Evolutionary conservation across 2,888 invertebrate species (phyloP).

Genomic region (Drosophila neutralis): DNA sequence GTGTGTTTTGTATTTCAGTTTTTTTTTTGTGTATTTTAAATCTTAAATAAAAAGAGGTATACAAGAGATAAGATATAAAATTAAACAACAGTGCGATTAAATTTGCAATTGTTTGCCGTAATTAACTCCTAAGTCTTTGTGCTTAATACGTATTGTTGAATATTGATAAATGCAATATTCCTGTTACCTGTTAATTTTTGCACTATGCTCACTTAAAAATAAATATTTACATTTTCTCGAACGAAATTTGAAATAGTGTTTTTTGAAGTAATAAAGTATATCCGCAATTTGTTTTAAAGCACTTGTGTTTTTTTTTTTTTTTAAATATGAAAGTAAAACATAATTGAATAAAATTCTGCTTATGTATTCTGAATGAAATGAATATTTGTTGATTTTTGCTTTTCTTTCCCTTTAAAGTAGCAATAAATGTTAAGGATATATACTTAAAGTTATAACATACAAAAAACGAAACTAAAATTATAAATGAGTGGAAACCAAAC

Average conservation of each 20-base stretch:
- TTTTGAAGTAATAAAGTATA: slow-evolving; percentile 23
- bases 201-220: slow-evolving; percentile 16
- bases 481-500: slow-evolving; percentile 15
- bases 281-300: slow-evolving; percentile 10
- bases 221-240: slow-evolving; percentile 21
- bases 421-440: slow-evolving; percentile 1
- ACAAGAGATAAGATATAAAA: slow-evolving; percentile 15
- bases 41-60: background rate
- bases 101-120: slow-evolving; percentile 7
- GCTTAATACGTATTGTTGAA: slow-evolving; percentile 9
- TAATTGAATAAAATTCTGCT: slow-evolving; percentile 15
- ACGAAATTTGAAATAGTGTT: background rate
- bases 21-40: background rate
- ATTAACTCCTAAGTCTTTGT: background rate
- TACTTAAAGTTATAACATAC: slow-evolving; percentile 14
- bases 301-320: slow-evolving; percentile 4
- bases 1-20: slow-evolving; percentile 22
- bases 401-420: background rate
- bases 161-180: slow-evolving; percentile 8
- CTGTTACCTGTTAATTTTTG: background rate
- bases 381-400: background rate
- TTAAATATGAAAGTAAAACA: slow-evolving; percentile 2
- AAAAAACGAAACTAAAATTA: slow-evolving; percentile 20
- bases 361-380: background rate
- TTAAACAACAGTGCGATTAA: slow-evolving; percentile 6